These are phyloP conservation scores for Macrophya alboannulata DNA, from an alignment of 2,888 invertebrate genomes.

Conservation along the genomic window DNA sequence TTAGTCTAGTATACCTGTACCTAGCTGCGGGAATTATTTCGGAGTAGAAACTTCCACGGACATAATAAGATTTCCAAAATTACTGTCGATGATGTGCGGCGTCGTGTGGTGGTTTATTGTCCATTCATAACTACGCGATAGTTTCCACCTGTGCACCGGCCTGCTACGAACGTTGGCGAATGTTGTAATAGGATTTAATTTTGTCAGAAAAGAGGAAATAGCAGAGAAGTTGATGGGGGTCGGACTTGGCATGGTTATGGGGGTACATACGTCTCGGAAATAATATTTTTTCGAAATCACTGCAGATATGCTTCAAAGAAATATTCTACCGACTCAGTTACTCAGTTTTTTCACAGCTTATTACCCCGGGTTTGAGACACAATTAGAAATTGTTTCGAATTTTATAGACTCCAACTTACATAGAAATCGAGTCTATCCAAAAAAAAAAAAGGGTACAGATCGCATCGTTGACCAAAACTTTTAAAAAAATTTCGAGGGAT, in stretches of 20 bases:
- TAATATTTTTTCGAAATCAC: neutral
- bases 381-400: neutral
- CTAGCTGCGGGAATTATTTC: neutral
- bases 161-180: neutral
- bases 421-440: neutral
- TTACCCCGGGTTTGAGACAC: neutral
- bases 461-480: neutral
- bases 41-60: neutral
- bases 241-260: neutral
- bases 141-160: neutral
- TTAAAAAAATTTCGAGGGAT: neutral
- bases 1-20: neutral
- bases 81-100: neutral
- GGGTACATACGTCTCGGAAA: neutral
- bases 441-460: neutral
- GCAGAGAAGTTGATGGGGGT: neutral
- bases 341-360: neutral
- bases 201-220: neutral
- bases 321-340: too few relatives aligned
- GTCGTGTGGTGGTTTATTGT: conserved; percentile 10
- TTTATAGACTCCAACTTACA: neutral
- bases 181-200: conserved; percentile 14
- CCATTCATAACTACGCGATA: neutral
- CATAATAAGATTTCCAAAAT: neutral
- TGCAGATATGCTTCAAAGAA: too few relatives aligned